Base-by-base conservation (phyloP, 2,888 invertebrate genomes). In the Hybos culiciformis region DNA sequence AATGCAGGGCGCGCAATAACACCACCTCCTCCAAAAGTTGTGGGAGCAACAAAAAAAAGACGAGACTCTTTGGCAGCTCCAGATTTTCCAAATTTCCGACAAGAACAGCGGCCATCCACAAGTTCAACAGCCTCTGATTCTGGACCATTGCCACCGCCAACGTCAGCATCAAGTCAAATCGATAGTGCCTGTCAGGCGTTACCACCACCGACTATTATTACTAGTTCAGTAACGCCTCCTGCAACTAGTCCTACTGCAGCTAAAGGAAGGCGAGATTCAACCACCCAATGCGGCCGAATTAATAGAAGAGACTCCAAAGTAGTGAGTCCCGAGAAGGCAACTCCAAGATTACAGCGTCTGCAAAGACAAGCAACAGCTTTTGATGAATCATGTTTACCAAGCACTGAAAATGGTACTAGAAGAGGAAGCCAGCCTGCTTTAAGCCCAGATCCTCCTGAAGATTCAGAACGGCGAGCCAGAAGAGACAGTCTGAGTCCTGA, bases 401-500 rank as follows among this genome's bases (percentile, higher is more conserved):
- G 79, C 19, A 76, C 75, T 23, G 74, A 72, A 15, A 70, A 71
- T 61, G 72, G 74, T 47, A 48, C 38, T 26, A 74, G 87, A 36
- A 72, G 87, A 34, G 86, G 83, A 48, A 86, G 85, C 3, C 86
- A 90, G 47, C 87, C 88, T 3, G 77, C 79, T 2, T 67, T 90
- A 34, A 85, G 85, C 38, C 88, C 90, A 1, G 88, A 88, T 61
- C 78, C 75, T 1, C 77, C 76, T 0, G 80, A 80, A 48, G 78
- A 80, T 55, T 60, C 67, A 45, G 82, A 83, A 40, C 71, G 82
- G 33, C 77, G 78, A 52, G 83, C 84, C 0, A 71, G 88, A 17
- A 72, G 88, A 36, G 91, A 91, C 59, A 88, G 88, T 0, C 63
- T 91, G n/a, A 88, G 87, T 49, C 90, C 90, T 0, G 90, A 91